Percentiles rank a stretch among this genome's conserved stretches.
Conservation (phyloP, 1,140 invertebrate genomes). For the Bombyx mandarina region DNA sequence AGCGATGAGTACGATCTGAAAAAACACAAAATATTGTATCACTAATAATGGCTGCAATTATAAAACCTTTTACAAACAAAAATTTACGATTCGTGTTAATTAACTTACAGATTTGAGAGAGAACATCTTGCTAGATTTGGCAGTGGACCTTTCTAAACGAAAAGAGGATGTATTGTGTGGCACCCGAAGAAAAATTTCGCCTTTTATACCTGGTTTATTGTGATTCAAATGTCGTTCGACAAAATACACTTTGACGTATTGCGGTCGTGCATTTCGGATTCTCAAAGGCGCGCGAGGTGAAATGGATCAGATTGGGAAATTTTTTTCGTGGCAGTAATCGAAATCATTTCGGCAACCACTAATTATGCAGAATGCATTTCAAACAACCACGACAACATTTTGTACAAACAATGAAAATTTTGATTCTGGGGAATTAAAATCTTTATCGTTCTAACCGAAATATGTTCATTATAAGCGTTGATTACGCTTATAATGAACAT, state of each 20-base stretch:
- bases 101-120: slow-evolving; percentile 62
- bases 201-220: slow-evolving; percentile 62
- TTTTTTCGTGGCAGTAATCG: slow-evolving; percentile 16
- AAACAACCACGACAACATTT: no score
- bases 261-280: slow-evolving; percentile 55
- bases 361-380: no score
- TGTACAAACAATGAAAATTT: no score
- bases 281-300: slow-evolving; percentile 45
- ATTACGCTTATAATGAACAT: no score
- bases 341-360: no score
- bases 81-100: slow-evolving; percentile 4
- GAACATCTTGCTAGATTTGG: slow-evolving; percentile 58
- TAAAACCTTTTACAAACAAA: not conserved
- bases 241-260: slow-evolving; percentile 56
- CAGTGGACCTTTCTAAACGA: slow-evolving; percentile 55
- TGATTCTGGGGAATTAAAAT: no score
- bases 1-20: slow-evolving; percentile 57
- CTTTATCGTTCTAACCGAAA: no score
- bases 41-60: not conserved
- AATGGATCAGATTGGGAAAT: slow-evolving; percentile 64
- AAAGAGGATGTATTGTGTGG: slow-evolving; percentile 53
- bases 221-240: slow-evolving; percentile 55
- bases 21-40: slow-evolving; percentile 6
- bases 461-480: no score
- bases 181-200: slow-evolving; percentile 35